These are phyloP conservation scores for Electrophaes corylata DNA, from an alignment of 2,888 invertebrate species.

Conservation along the genomic window DNA sequence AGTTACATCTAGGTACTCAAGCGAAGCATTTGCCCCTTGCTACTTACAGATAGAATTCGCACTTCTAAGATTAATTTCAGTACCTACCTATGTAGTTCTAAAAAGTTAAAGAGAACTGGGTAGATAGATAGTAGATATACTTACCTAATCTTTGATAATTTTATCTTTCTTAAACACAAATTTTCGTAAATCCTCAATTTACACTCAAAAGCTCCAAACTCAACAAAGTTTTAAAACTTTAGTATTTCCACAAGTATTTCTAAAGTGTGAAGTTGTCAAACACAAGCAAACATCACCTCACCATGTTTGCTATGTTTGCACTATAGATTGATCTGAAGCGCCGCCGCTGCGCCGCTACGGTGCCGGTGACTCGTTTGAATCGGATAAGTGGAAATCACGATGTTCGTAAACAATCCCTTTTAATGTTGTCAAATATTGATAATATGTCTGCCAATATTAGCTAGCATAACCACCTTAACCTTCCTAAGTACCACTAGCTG, in stretches of 20 bases:
- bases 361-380: conserved; percentile 8
- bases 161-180: no score
- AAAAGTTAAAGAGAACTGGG: no score
- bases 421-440: conserved; percentile 1
- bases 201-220: conserved; percentile 5
- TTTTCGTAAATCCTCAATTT: conserved; percentile 3
- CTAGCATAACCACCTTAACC: background rate
- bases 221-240: conserved; percentile 9
- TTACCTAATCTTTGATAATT: no score
- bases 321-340: conserved; percentile 6
- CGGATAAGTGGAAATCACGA: conserved; percentile 14
- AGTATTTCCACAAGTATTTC: no score
- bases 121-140: no score
- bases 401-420: conserved; percentile 3
- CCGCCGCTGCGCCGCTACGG: background rate
- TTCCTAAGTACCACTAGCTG: no score
- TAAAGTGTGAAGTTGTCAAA: conserved; percentile 26
- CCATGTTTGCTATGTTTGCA: conserved; percentile 13
- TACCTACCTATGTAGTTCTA: no score
- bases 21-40: no score
- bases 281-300: conserved; percentile 3
- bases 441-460: background rate
- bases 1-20: no score
- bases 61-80: no score
- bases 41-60: no score